These are phyloP conservation scores for Melanostoma scalare DNA, from an alignment of 2,888 invertebrate species.

Conservation along the genomic window DNA sequence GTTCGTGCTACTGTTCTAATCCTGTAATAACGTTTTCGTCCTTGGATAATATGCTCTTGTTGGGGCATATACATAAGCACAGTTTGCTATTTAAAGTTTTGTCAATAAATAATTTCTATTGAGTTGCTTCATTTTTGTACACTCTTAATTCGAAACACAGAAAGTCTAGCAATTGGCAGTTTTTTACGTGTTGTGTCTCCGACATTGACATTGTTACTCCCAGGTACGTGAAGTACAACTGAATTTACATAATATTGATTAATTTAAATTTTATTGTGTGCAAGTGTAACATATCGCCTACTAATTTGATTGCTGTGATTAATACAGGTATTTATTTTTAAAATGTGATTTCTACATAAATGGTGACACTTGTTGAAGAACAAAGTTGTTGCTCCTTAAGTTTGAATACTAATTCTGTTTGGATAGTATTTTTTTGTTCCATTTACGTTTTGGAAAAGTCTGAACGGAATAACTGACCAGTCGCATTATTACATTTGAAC, in stretches of 20 bases:
- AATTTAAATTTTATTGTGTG: conserved; percentile 50
- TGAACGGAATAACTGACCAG: neutral
- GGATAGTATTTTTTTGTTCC: conserved; percentile 2
- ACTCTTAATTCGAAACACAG: neutral
- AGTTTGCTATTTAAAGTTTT: conserved; percentile 51
- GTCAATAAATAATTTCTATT: conserved; percentile 53
- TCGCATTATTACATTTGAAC: conserved; percentile 30
- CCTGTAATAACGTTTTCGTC: conserved; percentile 55
- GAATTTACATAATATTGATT: conserved; percentile 33
- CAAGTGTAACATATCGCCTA: conserved; percentile 42
- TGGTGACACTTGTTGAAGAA: conserved; percentile 55
- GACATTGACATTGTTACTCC: conserved; percentile 55
- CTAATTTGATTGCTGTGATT: conserved; percentile 45
- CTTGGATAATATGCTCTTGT: conserved; percentile 47
- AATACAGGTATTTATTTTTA: conserved; percentile 33
- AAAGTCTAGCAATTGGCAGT: conserved; percentile 21
- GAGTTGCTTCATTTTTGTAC: conserved; percentile 17
- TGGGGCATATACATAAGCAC: conserved; percentile 16
- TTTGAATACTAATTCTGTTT: conserved; percentile 53
- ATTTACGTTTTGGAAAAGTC: neutral
- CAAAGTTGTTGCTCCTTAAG: conserved; percentile 26
- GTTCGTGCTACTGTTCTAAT: conserved; percentile 64
- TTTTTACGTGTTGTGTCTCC: conserved; percentile 24
- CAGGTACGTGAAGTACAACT: conserved; percentile 19
- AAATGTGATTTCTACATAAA: conserved; percentile 43